phyloP scores from a whole-genome alignment of 2,113 vertebrate species.

The Pagrus major region DNA sequence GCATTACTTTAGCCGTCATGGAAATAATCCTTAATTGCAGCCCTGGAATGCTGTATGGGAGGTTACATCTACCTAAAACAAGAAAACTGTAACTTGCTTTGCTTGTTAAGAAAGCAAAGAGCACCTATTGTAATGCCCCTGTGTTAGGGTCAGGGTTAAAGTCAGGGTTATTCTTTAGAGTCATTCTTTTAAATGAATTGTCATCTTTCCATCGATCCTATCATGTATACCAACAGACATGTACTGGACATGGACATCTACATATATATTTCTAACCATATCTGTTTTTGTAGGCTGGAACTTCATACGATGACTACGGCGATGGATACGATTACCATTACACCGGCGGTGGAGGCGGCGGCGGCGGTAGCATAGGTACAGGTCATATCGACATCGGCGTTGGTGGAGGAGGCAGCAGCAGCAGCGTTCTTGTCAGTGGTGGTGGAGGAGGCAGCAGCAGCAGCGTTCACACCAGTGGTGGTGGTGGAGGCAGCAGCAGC shows the following conservation, averaged over 20 bases:
- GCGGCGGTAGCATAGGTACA: slow-evolving; percentile 38
- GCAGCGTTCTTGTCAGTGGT: slow-evolving; percentile 32
- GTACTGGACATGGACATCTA: too few relatives aligned
- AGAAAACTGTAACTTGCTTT: neutral
- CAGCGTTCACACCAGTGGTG: neutral
- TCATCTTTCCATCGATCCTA: neutral
- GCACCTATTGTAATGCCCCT: neutral
- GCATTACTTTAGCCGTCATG: too few relatives aligned
- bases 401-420: slow-evolving; percentile 22
- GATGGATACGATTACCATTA: slow-evolving; percentile 70
- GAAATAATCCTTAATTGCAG: neutral
- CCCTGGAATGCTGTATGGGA: neutral
- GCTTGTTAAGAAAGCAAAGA: neutral
- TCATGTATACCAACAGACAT: too few relatives aligned
- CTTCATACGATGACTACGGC: slow-evolving; percentile 69
- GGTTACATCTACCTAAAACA: neutral
- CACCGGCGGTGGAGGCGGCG: slow-evolving; percentile 23
- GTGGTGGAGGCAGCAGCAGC: slow-evolving; percentile 26
- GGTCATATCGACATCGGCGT: neutral
- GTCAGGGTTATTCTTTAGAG: too few relatives aligned
- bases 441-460: slow-evolving; percentile 19
- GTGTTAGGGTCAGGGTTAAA: too few relatives aligned
- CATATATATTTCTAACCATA: neutral
- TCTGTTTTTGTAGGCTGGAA: slow-evolving; percentile 53
- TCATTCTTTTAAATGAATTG: neutral